Evolutionary conservation across 2,888 invertebrate species (phyloP).

Genomic region (Conus canariensis): DNA sequence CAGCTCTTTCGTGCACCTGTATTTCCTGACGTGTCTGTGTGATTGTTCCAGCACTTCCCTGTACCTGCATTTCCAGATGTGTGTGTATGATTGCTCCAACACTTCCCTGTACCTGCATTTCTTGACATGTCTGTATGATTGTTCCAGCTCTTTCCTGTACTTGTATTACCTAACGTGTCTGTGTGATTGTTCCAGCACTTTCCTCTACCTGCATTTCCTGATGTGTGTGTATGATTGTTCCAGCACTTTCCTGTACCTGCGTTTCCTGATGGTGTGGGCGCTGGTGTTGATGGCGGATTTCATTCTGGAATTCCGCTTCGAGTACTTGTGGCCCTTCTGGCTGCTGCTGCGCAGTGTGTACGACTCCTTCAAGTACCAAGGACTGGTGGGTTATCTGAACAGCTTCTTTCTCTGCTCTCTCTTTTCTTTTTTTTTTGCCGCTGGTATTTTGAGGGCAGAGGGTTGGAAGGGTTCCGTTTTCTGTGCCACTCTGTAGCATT

Average conservation of each 20-base stretch:
- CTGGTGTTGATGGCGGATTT: conserved; percentile 96
- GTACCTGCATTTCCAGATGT: conserved; percentile 94
- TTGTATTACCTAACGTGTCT: conserved; percentile 92
- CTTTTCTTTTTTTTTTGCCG: not conserved
- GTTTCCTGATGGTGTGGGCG: conserved; percentile 96
- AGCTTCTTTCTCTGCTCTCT: not conserved
- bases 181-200: not conserved
- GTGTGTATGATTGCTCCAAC: not conserved
- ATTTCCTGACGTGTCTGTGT: too few species aligned
- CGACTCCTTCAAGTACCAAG: conserved; percentile 98
- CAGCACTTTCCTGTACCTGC: conserved; percentile 96
- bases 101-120: too few species aligned
- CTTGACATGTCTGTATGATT: conserved; percentile 82
- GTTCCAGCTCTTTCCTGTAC: conserved; percentile 94
- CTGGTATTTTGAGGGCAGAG: too few species aligned
- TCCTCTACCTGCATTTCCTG: conserved; percentile 79
- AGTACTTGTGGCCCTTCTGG: conserved; percentile 99
- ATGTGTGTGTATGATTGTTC: conserved; percentile 81
- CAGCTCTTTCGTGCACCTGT: too few species aligned
- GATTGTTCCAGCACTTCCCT: conserved; percentile 85
- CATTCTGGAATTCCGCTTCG: conserved; percentile 98
- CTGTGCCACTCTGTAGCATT: too few species aligned
- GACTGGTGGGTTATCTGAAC: conserved; percentile 84
- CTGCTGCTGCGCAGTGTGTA: conserved; percentile 95
- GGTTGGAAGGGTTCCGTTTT: too few species aligned